These are phyloP conservation scores for Streptopelia turtur DNA, from an alignment of 2,797 vertebrate species.

Conservation along the genomic window DNA sequence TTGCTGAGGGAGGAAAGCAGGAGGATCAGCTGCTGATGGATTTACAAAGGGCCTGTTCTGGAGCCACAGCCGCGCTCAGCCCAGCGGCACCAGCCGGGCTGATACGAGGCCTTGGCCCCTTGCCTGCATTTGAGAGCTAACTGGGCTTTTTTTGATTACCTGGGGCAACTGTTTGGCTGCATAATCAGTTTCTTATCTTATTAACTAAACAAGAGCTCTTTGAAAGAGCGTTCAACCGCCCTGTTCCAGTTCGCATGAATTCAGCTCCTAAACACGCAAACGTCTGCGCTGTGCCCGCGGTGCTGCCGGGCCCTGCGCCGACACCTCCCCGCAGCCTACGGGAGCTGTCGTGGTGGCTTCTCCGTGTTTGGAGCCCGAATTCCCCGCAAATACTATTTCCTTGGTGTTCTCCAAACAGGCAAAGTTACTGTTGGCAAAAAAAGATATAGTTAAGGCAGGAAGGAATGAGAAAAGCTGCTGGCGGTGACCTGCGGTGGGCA, in stretches of 20 bases:
- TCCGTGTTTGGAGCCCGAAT: not conserved
- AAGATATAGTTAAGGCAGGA: accelerated
- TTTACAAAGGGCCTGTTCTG: not conserved
- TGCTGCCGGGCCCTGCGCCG: not conserved
- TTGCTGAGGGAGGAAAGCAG: not conserved
- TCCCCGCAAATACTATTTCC: accelerated
- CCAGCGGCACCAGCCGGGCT: not conserved
- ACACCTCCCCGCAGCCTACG: accelerated
- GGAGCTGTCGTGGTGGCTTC: not conserved
- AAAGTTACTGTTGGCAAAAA: not conserved
- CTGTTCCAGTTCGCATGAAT: not conserved
- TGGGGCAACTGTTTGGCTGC: not conserved
- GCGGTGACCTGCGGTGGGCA: not conserved
- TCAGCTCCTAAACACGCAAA: not conserved
- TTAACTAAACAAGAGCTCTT: not conserved
- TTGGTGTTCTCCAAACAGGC: not conserved
- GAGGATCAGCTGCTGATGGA: not conserved
- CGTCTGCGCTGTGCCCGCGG: accelerated
- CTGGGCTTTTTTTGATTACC: not conserved
- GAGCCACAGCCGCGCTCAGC: not conserved
- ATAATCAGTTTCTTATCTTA: not conserved
- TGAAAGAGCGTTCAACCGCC: not conserved
- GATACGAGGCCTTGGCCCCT: not conserved
- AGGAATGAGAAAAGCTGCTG: not conserved
- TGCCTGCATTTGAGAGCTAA: not conserved